Conservation (phyloP, 2,888 invertebrate species). For the Tetragnatha montana region DNA sequence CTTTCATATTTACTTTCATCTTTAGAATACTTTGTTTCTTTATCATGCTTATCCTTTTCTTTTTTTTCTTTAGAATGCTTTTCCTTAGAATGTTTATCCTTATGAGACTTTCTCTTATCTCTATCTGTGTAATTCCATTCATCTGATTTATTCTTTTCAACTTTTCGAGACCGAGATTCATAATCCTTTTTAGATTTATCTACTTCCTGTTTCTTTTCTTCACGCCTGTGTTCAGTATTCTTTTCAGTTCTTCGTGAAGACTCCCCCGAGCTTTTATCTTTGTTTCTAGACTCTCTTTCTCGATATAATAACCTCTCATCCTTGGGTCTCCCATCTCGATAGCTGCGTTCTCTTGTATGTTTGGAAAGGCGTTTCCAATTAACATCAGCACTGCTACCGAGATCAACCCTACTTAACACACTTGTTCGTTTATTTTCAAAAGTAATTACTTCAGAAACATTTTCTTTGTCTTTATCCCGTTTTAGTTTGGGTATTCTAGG, state of each 20-base stretch:
- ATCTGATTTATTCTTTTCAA: constrained; percentile 50
- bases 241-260: constrained; percentile 68
- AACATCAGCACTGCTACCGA: constrained; percentile 68
- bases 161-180: constrained; percentile 58
- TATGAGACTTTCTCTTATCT: constrained; percentile 58
- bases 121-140: constrained; percentile 61
- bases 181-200: constrained; percentile 72
- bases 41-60: constrained; percentile 62
- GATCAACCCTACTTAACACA: constrained; percentile 71
- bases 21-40: constrained; percentile 55
- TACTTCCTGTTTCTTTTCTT: constrained; percentile 74
- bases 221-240: constrained; percentile 48
- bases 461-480: constrained; percentile 68
- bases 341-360: constrained; percentile 85
- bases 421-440: constrained; percentile 70
- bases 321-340: constrained; percentile 80
- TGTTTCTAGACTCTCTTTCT: constrained; percentile 74
- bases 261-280: constrained; percentile 64
- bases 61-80: constrained; percentile 62
- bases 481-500: constrained; percentile 74
- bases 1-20: constrained; percentile 62
- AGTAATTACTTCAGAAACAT: constrained; percentile 50
- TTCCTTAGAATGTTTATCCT: constrained; percentile 66
- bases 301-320: constrained; percentile 75
- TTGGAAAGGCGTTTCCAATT: constrained; percentile 88